Percentiles rank a stretch among this genome's conserved stretches.
Evolutionary conservation across 2,888 invertebrate species (phyloP).

Genomic region (Dryobotodes eremita): DNA sequence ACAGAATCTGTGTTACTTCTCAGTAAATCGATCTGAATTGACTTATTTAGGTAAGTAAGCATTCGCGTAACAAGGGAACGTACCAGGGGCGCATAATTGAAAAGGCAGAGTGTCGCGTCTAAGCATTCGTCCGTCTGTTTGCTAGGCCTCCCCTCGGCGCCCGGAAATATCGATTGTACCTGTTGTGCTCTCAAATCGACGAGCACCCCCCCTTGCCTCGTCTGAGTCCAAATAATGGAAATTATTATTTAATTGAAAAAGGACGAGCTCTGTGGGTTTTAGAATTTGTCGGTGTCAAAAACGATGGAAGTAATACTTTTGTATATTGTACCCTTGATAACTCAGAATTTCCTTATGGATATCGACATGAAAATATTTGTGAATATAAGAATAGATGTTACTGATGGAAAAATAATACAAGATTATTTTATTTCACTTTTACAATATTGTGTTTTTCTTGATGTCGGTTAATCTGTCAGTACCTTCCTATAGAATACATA

Average conservation of each 20-base stretch:
- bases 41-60: constrained; percentile 32
- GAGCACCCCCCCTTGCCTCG: constrained; percentile 62
- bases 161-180: constrained; percentile 84
- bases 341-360: constrained; percentile 1
- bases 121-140: constrained; percentile 77
- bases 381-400: constrained; percentile 2
- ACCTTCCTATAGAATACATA: too few species aligned
- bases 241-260: constrained; percentile 71
- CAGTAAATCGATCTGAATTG: constrained; percentile 28
- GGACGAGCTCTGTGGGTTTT: constrained; percentile 40
- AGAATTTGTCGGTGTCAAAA: constrained; percentile 40
- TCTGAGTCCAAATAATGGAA: constrained; percentile 68
- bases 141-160: constrained; percentile 70
- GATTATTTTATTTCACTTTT: neutral
- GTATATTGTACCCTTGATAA: constrained; percentile 10
- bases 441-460: neutral
- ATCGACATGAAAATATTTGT: constrained; percentile 25
- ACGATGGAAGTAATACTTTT: constrained; percentile 38
- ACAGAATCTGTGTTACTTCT: neutral
- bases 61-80: constrained; percentile 21
- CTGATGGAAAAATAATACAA: neutral
- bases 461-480: neutral
- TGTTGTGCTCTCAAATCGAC: constrained; percentile 74
- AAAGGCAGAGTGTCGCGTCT: constrained; percentile 75
- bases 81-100: constrained; percentile 56